Conservation (phyloP, 2,797 vertebrate species). For the Chromobotia macracanthus region DNA sequence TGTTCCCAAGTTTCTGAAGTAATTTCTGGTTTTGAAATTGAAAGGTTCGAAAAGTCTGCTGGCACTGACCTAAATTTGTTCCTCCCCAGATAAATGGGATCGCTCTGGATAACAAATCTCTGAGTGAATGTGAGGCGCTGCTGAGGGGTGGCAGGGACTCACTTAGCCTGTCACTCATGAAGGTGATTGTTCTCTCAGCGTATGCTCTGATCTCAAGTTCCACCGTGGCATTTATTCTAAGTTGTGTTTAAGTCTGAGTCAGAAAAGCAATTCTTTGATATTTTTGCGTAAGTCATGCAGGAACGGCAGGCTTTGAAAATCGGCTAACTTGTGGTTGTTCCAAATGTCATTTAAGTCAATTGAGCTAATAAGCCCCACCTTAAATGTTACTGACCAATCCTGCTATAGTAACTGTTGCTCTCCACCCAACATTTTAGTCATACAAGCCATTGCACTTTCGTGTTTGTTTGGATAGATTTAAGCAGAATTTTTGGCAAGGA, state of each 20-base stretch:
- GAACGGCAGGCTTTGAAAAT: background rate
- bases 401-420: background rate
- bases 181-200: slow-evolving; percentile 77
- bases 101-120: slow-evolving; percentile 95
- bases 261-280: slow-evolving; percentile 3
- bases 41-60: slow-evolving; percentile 50
- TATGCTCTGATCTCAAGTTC: slow-evolving; percentile 22
- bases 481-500: background rate
- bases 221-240: slow-evolving; percentile 25
- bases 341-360: background rate
- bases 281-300: background rate
- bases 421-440: background rate
- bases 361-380: background rate
- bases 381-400: background rate
- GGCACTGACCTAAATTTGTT: slow-evolving; percentile 65
- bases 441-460: too few species aligned
- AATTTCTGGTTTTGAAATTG: slow-evolving; percentile 63
- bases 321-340: background rate
- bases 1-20: slow-evolving; percentile 24
- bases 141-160: slow-evolving; percentile 92
- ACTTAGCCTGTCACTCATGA: slow-evolving; percentile 93
- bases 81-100: slow-evolving; percentile 92
- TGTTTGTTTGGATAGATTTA: too few species aligned
- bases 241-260: slow-evolving; percentile 24
- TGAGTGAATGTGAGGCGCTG: slow-evolving; percentile 95